Evolutionary conservation across 2,113 vertebrate species (phyloP).

Genomic region (Oreochromis aureus): DNA sequence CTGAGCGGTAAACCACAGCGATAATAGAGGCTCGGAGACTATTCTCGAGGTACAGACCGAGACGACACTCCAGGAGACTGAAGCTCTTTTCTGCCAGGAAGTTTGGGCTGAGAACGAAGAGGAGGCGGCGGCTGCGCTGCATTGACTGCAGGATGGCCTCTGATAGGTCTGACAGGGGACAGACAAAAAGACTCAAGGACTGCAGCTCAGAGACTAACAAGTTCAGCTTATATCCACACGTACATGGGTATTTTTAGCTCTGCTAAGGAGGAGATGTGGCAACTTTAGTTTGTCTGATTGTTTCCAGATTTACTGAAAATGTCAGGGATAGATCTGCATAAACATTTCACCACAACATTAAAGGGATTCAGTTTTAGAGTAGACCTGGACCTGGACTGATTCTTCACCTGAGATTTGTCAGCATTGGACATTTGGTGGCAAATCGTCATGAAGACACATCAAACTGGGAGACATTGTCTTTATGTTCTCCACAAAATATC

Average conservation of each 20-base stretch:
- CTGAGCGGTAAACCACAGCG: conserved; percentile 76
- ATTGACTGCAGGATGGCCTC: conserved; percentile 84
- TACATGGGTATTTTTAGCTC: background rate
- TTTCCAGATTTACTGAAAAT: background rate
- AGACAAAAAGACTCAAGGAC: background rate
- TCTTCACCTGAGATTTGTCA: background rate
- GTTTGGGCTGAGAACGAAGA: conserved; percentile 82
- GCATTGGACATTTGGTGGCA: background rate
- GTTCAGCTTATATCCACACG: background rate
- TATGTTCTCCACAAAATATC: background rate
- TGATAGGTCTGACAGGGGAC: conserved; percentile 71
- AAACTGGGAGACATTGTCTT: background rate
- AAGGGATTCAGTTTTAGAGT: background rate
- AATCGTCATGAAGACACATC: background rate
- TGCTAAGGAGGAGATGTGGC: background rate
- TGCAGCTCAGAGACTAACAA: background rate
- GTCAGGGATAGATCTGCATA: background rate
- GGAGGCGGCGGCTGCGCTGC: conserved; percentile 84
- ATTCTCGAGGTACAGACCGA: conserved; percentile 84
- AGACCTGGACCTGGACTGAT: background rate
- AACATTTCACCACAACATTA: background rate
- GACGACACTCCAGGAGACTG: conserved; percentile 86
- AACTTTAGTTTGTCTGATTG: background rate
- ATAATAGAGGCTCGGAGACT: conserved; percentile 75
- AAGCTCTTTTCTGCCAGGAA: conserved; percentile 86